Conservation (phyloP, 1,140 invertebrate species). For the Brachionus sp. region DNA sequence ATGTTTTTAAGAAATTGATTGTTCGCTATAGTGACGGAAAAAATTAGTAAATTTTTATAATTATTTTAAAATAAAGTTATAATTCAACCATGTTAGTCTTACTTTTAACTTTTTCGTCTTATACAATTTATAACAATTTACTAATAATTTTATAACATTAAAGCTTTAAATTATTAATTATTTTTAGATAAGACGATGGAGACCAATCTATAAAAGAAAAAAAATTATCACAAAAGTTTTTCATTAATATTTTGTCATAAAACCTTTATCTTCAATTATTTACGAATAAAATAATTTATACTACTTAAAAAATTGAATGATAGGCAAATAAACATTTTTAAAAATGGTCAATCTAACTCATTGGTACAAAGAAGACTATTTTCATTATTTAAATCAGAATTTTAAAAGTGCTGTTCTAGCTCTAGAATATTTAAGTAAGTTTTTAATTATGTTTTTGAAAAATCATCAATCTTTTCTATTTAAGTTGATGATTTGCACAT, state of each 20-base stretch:
- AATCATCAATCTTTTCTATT: constrained; percentile 47
- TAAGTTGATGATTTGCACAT: constrained; percentile 56
- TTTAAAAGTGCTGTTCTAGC: constrained; percentile 24
- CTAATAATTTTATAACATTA: too few species aligned
- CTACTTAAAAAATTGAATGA: neutral
- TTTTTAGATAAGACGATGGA: neutral
- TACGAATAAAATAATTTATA: neutral
- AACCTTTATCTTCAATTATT: neutral
- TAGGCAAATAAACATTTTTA: neutral
- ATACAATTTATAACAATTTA: neutral
- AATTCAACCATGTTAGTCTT: neutral
- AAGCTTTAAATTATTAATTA: neutral
- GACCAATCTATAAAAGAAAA: neutral
- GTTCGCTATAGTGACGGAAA: constrained; percentile 29
- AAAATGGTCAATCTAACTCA: neutral
- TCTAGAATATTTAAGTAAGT: constrained; percentile 31
- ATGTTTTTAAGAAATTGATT: neutral
- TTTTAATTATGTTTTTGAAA: neutral
- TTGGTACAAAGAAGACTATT: constrained; percentile 41
- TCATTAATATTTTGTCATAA: neutral
- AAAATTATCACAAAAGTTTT: neutral
- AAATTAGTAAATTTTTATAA: neutral
- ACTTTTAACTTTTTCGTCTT: neutral
- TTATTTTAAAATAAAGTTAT: neutral
- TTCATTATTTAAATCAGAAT: constrained; percentile 20